Evolutionary conservation across 2,888 invertebrate genomes (phyloP).

Genomic region (Orthosia gracilis): DNA sequence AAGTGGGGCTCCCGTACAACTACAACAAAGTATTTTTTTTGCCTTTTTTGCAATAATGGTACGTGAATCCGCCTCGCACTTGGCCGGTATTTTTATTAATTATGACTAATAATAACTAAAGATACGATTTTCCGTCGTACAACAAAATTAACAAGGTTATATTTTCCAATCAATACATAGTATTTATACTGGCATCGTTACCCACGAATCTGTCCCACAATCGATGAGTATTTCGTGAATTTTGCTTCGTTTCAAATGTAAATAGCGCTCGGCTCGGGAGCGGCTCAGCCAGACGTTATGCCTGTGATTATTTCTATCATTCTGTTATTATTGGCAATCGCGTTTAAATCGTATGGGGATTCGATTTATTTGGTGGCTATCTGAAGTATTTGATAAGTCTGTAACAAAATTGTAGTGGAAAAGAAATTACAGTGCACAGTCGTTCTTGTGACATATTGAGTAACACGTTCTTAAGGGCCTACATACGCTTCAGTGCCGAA

Average conservation of each 20-base stretch:
- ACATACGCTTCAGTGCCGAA: too few species aligned
- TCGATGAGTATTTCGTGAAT: constrained; percentile 44
- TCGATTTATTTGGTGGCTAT: constrained; percentile 34
- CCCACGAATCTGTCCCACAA: constrained; percentile 13
- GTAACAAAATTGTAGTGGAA: constrained; percentile 4
- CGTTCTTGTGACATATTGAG: background rate
- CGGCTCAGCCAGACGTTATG: constrained; percentile 36
- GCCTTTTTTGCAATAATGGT: too few species aligned
- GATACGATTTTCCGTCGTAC: background rate
- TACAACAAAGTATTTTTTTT: too few species aligned
- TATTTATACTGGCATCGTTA: background rate
- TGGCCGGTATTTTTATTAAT: too few species aligned
- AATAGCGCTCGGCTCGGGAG: constrained; percentile 27
- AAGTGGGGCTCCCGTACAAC: too few species aligned
- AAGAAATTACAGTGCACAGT: too few species aligned
- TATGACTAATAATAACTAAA: background rate
- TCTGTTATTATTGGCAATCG: constrained; percentile 49
- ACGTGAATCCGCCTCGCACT: too few species aligned
- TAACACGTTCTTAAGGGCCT: too few species aligned
- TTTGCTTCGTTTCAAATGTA: constrained; percentile 53
- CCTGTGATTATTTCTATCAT: constrained; percentile 39
- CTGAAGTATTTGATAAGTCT: constrained; percentile 8
- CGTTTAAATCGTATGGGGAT: constrained; percentile 29
- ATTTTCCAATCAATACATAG: background rate
- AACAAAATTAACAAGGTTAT: background rate